Evolutionary conservation across 2,797 vertebrate genomes (phyloP).

Genomic region (Rhynchotus rufescens): DNA sequence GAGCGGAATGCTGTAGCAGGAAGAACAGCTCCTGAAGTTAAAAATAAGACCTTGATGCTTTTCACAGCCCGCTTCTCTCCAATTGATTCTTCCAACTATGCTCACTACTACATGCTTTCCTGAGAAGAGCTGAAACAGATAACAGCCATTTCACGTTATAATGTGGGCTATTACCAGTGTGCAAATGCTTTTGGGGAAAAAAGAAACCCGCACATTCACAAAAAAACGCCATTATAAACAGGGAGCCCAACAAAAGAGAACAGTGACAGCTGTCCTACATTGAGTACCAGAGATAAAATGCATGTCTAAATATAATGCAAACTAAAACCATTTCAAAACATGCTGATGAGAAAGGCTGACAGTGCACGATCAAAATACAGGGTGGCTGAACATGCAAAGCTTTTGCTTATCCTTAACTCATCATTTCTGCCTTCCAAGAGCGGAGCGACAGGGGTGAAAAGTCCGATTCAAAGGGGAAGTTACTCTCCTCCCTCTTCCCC

Average conservation of each 20-base stretch:
- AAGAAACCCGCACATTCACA: background rate
- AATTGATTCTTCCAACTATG: background rate
- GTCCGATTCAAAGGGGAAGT: background rate
- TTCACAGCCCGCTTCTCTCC: background rate
- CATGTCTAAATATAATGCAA: slow-evolving; percentile 18
- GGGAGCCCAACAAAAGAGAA: background rate
- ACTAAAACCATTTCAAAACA: slow-evolving; percentile 10
- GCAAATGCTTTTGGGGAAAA: background rate
- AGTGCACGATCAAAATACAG: background rate
- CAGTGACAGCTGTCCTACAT: background rate
- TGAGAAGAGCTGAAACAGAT: background rate
- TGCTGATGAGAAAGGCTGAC: slow-evolving; percentile 1
- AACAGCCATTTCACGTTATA: background rate
- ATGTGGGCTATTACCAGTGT: background rate
- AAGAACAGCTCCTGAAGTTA: background rate
- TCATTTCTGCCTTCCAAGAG: background rate
- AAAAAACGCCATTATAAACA: background rate
- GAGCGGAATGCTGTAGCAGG: background rate
- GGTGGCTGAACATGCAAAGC: background rate
- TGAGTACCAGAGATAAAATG: background rate
- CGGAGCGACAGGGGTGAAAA: background rate
- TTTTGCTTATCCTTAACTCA: background rate
- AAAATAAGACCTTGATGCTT: background rate
- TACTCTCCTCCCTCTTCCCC: background rate
- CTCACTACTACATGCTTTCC: background rate